Evolutionary conservation across 2,797 vertebrate species (phyloP), one percentile per base, ranked within the genome.

Genomic region (Gymnopithys bicolor): DNA sequence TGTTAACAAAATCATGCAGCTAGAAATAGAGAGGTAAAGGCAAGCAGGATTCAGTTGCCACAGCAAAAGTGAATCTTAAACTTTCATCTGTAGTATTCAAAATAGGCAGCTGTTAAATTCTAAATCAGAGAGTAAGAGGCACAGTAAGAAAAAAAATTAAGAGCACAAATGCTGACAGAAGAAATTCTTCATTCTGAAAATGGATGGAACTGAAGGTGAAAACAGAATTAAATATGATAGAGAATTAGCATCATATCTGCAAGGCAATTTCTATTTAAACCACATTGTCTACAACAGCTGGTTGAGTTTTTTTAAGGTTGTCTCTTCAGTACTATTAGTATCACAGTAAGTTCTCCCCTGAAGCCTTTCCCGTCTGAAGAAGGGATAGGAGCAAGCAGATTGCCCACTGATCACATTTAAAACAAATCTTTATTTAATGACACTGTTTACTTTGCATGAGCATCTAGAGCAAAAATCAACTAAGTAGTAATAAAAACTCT

Each of bases 351-450:
- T 67, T 89, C 39, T 92, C 53, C 74, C 86, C 86, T 82, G 81
- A 93, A 95, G 84, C 68, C 56, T 79, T 77, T 95, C 53, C 27
- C 83, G 37, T 77, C 90, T 90, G 53, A 70, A 95, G n/a, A 85
- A 90, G 79, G 52, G 60, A 53, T 27, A 32, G 62, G 11, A 48
- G 60, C 37, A 80, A 95, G 41, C 24, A 67, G 46, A 74, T 92
- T 92, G 71, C 77, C 63, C 51, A 33, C 63, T 84, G 63, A 87
- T 90, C 0, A 3, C 70, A 39, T 89, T 94, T 82, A 69, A 92
- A 91, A 43, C 75, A 90, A 92, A 83, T 92, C 55, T 89, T 92
- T 93, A 77, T 95, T 96, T 95, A 96, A 96, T 90, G 78, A 55
- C 67, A 45, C n/a, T 88, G 39, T 94, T 93, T 95, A 84, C 48